Percentiles rank a stretch among this genome's conserved stretches.
Conservation (phyloP, 2,888 invertebrate genomes). For the Steinernema carpocapsae region DNA sequence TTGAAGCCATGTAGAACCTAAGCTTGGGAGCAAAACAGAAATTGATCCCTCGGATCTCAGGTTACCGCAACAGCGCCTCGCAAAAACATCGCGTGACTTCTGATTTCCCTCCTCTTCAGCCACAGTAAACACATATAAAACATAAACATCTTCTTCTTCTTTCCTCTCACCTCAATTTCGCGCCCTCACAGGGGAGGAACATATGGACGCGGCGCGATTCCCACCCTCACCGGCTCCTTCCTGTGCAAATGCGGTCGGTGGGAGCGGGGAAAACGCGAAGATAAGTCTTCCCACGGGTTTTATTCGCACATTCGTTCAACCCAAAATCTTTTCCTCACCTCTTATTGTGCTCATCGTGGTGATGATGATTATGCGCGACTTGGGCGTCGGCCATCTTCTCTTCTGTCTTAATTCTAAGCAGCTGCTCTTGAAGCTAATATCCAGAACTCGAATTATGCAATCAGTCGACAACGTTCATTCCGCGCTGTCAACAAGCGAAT, state of each 20-base stretch:
- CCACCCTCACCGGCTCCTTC: neutral
- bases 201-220: neutral
- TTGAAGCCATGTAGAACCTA: too few relatives aligned
- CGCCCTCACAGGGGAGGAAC: neutral
- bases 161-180: slow-evolving; percentile 28
- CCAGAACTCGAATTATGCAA: neutral
- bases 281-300: too few relatives aligned
- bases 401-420: too few relatives aligned
- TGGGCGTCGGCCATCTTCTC: slow-evolving; percentile 16
- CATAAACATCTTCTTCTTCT: neutral
- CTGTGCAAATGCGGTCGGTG: neutral
- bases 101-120: neutral
- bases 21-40: too few relatives aligned
- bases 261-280: neutral
- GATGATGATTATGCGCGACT: neutral
- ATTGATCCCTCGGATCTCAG: neutral
- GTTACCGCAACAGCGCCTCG: neutral
- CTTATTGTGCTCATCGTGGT: slow-evolving; percentile 19
- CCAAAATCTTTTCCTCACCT: slow-evolving; percentile 9
- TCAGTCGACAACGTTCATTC: neutral
- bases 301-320: too few relatives aligned
- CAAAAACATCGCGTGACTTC: neutral
- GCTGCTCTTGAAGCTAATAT: neutral
- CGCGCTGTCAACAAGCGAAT: neutral
- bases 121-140: slow-evolving; percentile 8